Evolutionary conservation across 2,888 invertebrate species (phyloP), one percentile per base, ranked within the genome.

Genomic region (Tortricodes alternella): DNA sequence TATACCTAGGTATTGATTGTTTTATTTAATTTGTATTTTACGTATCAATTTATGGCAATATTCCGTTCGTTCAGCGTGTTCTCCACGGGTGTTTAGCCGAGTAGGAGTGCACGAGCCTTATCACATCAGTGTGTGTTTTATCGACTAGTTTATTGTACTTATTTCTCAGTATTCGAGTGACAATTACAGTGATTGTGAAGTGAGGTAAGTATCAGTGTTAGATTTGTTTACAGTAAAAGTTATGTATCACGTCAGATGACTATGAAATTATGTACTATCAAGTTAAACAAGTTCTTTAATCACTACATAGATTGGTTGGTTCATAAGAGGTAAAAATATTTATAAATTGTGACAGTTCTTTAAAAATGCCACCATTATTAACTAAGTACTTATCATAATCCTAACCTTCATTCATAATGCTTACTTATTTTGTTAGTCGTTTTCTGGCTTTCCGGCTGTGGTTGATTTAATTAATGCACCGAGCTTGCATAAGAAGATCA

Each of bases 401-500:
- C n/a, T 27, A 9, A 1, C 7, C n/a, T n/a, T 9, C n/a, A 24
- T 27, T n/a, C n/a, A 8, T 27, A 27, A n/a, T 27, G n/a, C n/a
- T n/a, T n/a, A n/a, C n/a, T n/a, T n/a, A n/a, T n/a, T n/a, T n/a
- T n/a, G n/a, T n/a, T n/a, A n/a, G n/a, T n/a, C n/a, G n/a, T n/a
- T n/a, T n/a, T n/a, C 5, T 16, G 7, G 23, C 23, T 16, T 55
- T 35, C 27, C 16, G 34, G 6, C 27, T 37, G 6, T 16, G 48
- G 32, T 13, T 8, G n/a, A 27, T 44, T 50, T 44, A n/a, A n/a
- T n/a, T n/a, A 38, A 38, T 49, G 38, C 29, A 38, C 9, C 19
- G 27, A 9, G 29, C 38, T 27, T 21, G 49, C 34, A 19, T 34
- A 38, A 32, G 37, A 44, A 23, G 49, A 44, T 23, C 44, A 18